Base-by-base conservation (phyloP, 2,888 invertebrate genomes). In the Acanthosepion esculentum region DNA sequence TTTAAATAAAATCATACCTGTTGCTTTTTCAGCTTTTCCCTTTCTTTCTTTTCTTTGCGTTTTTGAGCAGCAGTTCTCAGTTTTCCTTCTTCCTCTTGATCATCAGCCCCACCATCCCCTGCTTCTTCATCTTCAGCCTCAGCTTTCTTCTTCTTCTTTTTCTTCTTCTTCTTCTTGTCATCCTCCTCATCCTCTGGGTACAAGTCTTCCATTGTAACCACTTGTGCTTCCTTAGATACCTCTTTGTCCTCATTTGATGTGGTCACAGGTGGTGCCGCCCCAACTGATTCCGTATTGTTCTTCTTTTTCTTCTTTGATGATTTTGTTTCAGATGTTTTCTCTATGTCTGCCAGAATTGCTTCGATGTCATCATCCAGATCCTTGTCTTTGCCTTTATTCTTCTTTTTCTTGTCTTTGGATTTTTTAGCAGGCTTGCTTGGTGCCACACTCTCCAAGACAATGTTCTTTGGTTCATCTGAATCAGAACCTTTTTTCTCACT, bases 1-100 rank as follows among this genome's bases (percentile, higher is more conserved):
- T n/a, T 33, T 33, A n/a, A 7, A 78, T n/a, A n/a, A 91, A 48
- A 48, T 29, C 10, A 93, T 93, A 97, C 97, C 96, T 95, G 95
- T 93, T 95, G 94, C 91, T 96, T 96, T 94, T 96, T 96, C 94
- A 95, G 95, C 78, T 95, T 96, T 93, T 96, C 96, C 94, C 95
- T 95, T 94, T 96, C 96, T 96, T 96, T 97, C 97, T 98, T 98
- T 78, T 98, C 96, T 96, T 97, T 97, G 95, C 96, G 97, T 96
- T 96, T 97, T 96, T 96, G 96, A 93, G 96, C 97, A 29, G 96
- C 97, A 95, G 96, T 96, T 96, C 96, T 97, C 98, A 97, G 33
- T 98, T 95, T 95, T 93, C 95, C 91, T 78, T 96, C 95, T 50
- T 95, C 96, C 50, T 96, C 96, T 93, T 96, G 96, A 29, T 96